These are phyloP conservation scores for Oreochromis aureus DNA, from an alignment of 2,113 vertebrate genomes.

Conservation along the genomic window DNA sequence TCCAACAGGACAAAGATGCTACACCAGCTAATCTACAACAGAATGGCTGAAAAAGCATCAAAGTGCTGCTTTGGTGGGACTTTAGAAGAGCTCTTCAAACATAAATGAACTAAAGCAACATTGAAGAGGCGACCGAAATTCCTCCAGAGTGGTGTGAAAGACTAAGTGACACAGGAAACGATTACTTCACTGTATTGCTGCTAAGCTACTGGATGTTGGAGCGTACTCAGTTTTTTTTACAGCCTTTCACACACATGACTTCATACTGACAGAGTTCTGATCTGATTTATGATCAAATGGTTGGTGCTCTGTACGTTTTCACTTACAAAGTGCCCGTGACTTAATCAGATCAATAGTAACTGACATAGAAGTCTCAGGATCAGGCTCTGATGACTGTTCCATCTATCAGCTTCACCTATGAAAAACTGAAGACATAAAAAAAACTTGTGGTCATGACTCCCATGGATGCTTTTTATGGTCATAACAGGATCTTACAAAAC, in stretches of 20 bases:
- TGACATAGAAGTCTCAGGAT: not conserved
- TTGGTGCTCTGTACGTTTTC: not conserved
- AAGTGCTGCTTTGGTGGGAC: not conserved
- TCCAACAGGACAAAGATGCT: not conserved
- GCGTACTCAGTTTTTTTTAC: too few relatives aligned
- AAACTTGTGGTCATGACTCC: not conserved
- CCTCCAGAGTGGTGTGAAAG: too few relatives aligned
- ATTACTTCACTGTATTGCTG: too few relatives aligned
- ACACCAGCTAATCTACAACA: not conserved
- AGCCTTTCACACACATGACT: not conserved
- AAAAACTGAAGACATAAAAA: not conserved
- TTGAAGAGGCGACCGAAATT: too few relatives aligned
- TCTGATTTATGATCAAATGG: not conserved
- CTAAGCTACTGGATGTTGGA: too few relatives aligned
- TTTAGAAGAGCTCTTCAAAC: too few relatives aligned
- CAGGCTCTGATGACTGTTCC: not conserved
- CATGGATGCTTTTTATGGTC: not conserved
- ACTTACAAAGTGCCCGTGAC: not conserved
- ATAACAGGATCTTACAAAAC: not conserved
- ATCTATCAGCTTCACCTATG: not conserved
- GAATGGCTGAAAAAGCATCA: not conserved
- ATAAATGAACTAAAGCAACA: too few relatives aligned
- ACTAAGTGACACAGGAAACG: too few relatives aligned
- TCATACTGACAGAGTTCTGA: rapidly evolving
- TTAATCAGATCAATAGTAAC: not conserved